A percentile compares a stretch with the other conserved stretches of the same genome.
These are phyloP conservation scores for Symphodus melops DNA, from an alignment of 2,113 vertebrate genomes.

Conservation along the genomic window DNA sequence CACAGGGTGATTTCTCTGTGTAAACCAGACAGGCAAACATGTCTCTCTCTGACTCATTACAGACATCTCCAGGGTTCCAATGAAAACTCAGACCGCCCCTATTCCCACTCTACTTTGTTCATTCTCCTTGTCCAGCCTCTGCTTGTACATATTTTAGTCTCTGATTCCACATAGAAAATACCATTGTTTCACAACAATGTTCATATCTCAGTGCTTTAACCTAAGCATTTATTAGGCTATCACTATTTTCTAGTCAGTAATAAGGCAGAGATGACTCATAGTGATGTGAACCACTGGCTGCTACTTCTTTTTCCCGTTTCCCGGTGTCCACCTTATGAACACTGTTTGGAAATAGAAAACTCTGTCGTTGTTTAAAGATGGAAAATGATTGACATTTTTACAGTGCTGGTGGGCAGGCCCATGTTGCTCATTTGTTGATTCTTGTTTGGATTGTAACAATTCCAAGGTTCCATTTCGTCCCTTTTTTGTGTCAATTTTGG, in stretches of 20 bases:
- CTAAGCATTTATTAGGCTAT: conserved; percentile 19
- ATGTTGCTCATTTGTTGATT: not conserved
- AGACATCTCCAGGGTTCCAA: conserved; percentile 54
- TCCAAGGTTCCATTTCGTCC: not conserved
- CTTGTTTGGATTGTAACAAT: not conserved
- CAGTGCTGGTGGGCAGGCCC: not conserved
- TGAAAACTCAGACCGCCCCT: conserved; percentile 44
- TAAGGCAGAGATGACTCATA: not conserved
- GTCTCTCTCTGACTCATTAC: conserved; percentile 63
- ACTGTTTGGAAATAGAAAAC: too few species aligned
- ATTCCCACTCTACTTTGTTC: conserved; percentile 16
- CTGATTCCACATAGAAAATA: not conserved
- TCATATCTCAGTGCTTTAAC: conserved; percentile 7
- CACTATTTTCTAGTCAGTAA: conserved; percentile 10
- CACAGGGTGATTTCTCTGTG: conserved; percentile 68
- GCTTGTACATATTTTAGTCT: conserved; percentile 15
- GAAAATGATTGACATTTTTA: not conserved
- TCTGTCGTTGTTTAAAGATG: not conserved
- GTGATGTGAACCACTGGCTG: not conserved
- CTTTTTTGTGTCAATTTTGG: too few species aligned
- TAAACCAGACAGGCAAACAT: conserved; percentile 67
- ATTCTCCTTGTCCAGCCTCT: conserved; percentile 11
- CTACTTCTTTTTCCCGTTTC: not conserved
- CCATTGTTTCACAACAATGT: not conserved
- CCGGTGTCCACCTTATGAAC: too few species aligned